Percentiles rank a stretch among this genome's conserved stretches.
These are phyloP conservation scores for Pandemis cinnamomeana DNA, from an alignment of 2,888 invertebrate species.

Conservation along the genomic window DNA sequence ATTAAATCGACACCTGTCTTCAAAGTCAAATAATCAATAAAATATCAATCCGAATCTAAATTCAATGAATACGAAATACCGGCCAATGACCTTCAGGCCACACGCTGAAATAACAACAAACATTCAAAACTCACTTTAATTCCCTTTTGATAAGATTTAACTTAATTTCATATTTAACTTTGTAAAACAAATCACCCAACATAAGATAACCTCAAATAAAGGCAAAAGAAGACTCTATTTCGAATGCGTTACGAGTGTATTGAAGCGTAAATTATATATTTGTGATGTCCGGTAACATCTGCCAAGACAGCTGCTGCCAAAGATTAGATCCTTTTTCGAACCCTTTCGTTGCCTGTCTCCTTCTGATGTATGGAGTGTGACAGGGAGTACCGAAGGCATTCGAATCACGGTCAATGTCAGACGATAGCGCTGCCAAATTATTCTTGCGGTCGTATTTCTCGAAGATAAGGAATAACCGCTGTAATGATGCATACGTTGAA, in stretches of 20 bases:
- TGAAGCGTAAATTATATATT: constrained; percentile 41
- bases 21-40: constrained; percentile 43
- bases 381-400: constrained; percentile 30
- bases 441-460: background rate
- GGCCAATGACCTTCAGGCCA: constrained; percentile 41
- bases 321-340: constrained; percentile 66
- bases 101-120: background rate
- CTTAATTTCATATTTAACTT: constrained; percentile 27
- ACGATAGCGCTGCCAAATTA: constrained; percentile 3
- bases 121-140: constrained; percentile 20
- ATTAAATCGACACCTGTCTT: constrained; percentile 42
- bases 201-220: background rate
- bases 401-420: constrained; percentile 40
- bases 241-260: constrained; percentile 23
- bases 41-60: constrained; percentile 45
- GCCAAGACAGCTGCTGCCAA: constrained; percentile 77
- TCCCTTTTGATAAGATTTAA: background rate
- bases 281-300: constrained; percentile 64
- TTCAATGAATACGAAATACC: constrained; percentile 41
- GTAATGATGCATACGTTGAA: background rate
- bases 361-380: constrained; percentile 30
- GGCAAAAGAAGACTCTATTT: constrained; percentile 22
- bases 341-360: constrained; percentile 36
- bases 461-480: background rate
- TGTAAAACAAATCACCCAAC: constrained; percentile 14